These are phyloP conservation scores for Astyanax mexicanus DNA, from an alignment of 2,797 vertebrate genomes.

Conservation along the genomic window DNA sequence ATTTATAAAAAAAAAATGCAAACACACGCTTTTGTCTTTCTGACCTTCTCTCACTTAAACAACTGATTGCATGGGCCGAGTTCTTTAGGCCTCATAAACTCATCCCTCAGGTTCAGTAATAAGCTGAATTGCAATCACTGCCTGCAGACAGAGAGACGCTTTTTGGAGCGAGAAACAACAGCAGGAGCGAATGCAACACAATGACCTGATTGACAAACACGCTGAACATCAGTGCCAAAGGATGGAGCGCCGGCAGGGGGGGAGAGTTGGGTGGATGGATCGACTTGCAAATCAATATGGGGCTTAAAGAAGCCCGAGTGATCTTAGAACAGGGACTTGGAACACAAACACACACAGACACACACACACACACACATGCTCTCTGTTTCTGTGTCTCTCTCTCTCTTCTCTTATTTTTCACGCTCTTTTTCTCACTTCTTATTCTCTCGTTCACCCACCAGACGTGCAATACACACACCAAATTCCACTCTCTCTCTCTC, in stretches of 20 bases:
- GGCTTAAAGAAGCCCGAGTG: slow-evolving; percentile 58
- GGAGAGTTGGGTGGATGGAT: slow-evolving; percentile 44
- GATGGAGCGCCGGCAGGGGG: slow-evolving; percentile 32
- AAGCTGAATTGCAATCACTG: slow-evolving; percentile 30
- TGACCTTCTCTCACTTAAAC: background rate
- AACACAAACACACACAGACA: background rate
- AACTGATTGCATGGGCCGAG: background rate
- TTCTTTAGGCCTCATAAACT: slow-evolving; percentile 18
- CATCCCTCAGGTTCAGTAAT: slow-evolving; percentile 11
- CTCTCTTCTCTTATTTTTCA: background rate
- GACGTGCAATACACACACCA: slow-evolving; percentile 16
- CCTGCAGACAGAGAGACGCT: slow-evolving; percentile 37
- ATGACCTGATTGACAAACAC: slow-evolving; percentile 58
- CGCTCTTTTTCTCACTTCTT: background rate
- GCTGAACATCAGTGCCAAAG: slow-evolving; percentile 44
- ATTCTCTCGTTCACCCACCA: background rate
- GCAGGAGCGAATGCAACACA: slow-evolving; percentile 41
- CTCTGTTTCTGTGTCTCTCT: background rate
- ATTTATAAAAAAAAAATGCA: no score
- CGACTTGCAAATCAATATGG: slow-evolving; percentile 65
- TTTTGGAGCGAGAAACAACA: slow-evolving; percentile 50
- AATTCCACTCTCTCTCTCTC: background rate
- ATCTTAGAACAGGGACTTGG: slow-evolving; percentile 52
- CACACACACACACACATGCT: slow-evolving; percentile 4
- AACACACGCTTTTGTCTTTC: no score